A percentile compares a stretch with the other conserved stretches of the same genome.
phyloP scores from a whole-genome alignment of 37 sponge, comb jelly and placozoan genomes.

The Oopsacas minuta region DNA sequence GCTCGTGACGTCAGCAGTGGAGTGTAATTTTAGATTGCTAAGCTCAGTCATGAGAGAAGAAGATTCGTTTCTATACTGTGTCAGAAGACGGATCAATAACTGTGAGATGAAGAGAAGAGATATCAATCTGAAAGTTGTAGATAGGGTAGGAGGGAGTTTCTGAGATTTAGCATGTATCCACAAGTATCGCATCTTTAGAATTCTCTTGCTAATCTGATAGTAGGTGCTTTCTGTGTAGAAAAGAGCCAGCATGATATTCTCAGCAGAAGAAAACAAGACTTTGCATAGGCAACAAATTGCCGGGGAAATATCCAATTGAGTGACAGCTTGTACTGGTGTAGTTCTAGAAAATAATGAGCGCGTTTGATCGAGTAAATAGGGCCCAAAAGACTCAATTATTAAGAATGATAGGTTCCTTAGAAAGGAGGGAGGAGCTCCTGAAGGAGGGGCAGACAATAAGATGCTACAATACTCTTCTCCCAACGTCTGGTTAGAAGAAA shows the following conservation, averaged over 20 bases:
- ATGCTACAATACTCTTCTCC: constrained; percentile 4
- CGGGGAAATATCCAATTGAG: not conserved
- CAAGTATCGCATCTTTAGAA: not conserved
- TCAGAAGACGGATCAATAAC: not conserved
- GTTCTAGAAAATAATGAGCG: not conserved
- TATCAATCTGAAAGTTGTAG: not conserved
- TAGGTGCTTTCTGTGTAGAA: not conserved
- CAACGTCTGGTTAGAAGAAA: not conserved
- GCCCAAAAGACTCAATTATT: not conserved
- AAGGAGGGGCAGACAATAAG: not conserved
- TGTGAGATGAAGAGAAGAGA: not conserved
- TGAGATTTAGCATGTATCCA: not conserved
- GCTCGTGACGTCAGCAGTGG: not conserved
- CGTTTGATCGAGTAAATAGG: not conserved
- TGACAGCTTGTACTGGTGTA: not conserved
- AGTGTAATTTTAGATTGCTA: not conserved
- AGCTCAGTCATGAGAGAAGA: not conserved
- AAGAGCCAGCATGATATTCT: not conserved
- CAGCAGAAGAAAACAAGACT: not conserved
- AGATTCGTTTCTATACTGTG: not conserved
- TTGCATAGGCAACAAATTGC: not conserved
- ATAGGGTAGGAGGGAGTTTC: not conserved
- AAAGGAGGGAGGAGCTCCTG: not conserved
- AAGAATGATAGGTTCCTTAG: not conserved
- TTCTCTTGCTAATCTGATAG: constrained; percentile 12